Conservation (phyloP, 2,888 invertebrate species). For the Alloscopus bannaensis region DNA sequence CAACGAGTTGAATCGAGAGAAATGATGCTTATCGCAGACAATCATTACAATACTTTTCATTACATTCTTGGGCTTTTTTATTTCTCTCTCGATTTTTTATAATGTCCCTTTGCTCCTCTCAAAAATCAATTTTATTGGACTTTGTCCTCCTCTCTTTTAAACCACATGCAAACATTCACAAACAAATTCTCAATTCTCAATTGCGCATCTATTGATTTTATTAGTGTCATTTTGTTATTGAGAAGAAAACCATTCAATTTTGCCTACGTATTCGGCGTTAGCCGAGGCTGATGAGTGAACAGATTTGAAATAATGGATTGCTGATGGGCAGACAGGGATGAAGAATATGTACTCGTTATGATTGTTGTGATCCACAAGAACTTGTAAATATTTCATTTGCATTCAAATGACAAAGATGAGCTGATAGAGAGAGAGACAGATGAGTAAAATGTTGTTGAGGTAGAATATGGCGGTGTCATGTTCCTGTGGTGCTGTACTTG, state of each 20-base stretch:
- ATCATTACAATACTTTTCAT: slow-evolving; percentile 45
- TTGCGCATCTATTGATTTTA: slow-evolving; percentile 5
- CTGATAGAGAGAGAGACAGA: too few species aligned
- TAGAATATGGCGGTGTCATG: too few species aligned
- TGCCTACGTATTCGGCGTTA: too few species aligned
- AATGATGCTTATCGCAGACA: too few species aligned
- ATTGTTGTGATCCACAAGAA: not conserved
- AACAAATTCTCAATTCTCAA: too few species aligned
- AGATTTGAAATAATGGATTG: slow-evolving; percentile 1
- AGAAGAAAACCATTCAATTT: too few species aligned
- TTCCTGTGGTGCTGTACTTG: too few species aligned
- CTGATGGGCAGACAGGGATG: not conserved
- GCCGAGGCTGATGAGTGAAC: too few species aligned
- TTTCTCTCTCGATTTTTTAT: slow-evolving; percentile 43
- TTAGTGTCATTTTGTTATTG: not conserved
- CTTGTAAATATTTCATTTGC: not conserved
- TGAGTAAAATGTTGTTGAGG: too few species aligned
- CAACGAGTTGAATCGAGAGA: too few species aligned
- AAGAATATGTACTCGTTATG: not conserved
- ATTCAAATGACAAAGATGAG: not conserved
- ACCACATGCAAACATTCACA: too few species aligned
- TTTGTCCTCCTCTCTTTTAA: slow-evolving; percentile 40
- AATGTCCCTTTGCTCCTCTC: too few species aligned
- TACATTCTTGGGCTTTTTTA: slow-evolving; percentile 34
- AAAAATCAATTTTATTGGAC: slow-evolving; percentile 37